phyloP scores from a whole-genome alignment of 2,888 invertebrate genomes.

The Eledone cirrhosa region DNA sequence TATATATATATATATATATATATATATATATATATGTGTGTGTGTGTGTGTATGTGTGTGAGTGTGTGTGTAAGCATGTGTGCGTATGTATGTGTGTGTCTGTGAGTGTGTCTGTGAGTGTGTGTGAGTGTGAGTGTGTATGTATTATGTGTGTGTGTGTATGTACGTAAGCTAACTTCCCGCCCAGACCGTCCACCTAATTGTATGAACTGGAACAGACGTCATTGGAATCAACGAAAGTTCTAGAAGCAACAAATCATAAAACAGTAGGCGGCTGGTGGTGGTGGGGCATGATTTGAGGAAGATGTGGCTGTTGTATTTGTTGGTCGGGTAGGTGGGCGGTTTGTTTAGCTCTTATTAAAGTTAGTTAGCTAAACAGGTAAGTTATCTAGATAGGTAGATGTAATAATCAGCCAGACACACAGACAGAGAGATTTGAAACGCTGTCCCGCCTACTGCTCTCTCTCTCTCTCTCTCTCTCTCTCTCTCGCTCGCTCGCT shows the following conservation, averaged over 20 bases:
- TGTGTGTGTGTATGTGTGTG: neutral
- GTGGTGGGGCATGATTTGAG: neutral
- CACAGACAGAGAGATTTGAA: neutral
- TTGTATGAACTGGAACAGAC: too few species aligned
- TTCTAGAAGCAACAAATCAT: too few species aligned
- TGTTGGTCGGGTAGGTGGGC: neutral
- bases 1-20: constrained; percentile 5
- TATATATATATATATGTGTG: neutral
- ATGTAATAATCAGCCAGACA: too few species aligned
- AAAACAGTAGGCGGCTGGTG: neutral
- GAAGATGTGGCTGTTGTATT: neutral
- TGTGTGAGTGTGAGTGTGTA: neutral
- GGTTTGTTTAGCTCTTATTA: too few species aligned
- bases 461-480: neutral
- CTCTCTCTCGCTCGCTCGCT: neutral
- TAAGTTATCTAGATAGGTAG: too few species aligned
- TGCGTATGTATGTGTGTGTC: neutral
- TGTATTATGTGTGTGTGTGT: neutral
- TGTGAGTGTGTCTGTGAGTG: neutral
- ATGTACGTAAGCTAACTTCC: neutral
- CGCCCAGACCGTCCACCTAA: too few species aligned
- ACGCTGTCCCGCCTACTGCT: neutral
- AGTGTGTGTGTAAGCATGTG: neutral
- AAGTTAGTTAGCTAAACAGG: too few species aligned
- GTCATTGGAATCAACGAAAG: too few species aligned